Percentiles rank a stretch among this genome's conserved stretches.
Conservation (phyloP, 2,113 vertebrate genomes). For the Ailurus styani region DNA sequence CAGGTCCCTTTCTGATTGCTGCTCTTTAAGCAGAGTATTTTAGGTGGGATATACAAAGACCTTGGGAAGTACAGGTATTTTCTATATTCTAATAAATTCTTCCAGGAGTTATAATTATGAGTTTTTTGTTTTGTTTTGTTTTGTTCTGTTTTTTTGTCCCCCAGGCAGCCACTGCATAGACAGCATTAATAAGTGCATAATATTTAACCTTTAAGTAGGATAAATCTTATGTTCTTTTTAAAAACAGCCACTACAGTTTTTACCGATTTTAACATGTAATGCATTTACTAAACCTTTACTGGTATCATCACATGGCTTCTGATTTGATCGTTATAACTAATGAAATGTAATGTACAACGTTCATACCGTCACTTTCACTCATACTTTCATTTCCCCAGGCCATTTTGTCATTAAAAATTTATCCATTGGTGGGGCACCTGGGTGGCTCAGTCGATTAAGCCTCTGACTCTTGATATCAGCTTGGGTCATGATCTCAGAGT, state of each 20-base stretch:
- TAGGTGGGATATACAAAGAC: fast-evolving
- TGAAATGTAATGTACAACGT: neutral
- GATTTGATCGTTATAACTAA: neutral
- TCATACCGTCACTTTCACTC: neutral
- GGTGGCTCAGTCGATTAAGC: neutral
- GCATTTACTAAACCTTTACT: neutral
- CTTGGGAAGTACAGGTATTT: neutral
- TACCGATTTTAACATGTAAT: neutral
- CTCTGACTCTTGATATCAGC: neutral
- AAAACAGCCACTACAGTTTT: neutral
- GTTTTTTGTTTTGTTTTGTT: neutral
- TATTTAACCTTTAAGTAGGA: neutral
- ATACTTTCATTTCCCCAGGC: neutral
- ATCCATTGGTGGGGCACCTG: neutral
- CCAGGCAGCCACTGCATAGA: neutral
- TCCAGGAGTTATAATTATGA: neutral
- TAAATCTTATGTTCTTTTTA: neutral
- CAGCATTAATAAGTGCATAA: neutral
- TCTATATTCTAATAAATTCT: neutral
- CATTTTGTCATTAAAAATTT: neutral
- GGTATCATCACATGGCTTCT: neutral
- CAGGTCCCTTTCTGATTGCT: neutral
- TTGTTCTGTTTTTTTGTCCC: neutral
- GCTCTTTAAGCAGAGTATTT: neutral
- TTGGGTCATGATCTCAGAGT: neutral